phyloP scores from a whole-genome alignment of 2,797 vertebrate species.

The Tokudaia tokunoshimensis region DNA sequence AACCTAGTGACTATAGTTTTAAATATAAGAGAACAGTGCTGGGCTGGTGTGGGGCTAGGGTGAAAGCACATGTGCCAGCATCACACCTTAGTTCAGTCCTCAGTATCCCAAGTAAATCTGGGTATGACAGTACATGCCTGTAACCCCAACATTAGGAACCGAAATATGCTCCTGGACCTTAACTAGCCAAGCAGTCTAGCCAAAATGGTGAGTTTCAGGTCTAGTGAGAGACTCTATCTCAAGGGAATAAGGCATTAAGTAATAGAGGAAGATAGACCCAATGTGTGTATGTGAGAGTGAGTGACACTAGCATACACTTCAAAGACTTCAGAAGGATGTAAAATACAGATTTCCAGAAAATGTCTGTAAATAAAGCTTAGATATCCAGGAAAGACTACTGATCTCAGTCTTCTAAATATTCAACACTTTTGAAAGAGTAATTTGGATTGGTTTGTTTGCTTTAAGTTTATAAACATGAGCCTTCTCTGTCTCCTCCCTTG shows the following conservation, averaged over 20 bases:
- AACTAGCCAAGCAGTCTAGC: neutral
- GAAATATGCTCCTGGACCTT: neutral
- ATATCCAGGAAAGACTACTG: neutral
- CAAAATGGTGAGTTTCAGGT: neutral
- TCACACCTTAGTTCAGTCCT: neutral
- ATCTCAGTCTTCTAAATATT: neutral
- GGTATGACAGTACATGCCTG: neutral
- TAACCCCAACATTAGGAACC: neutral
- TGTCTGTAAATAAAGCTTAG: neutral
- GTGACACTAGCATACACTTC: neutral
- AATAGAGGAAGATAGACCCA: neutral
- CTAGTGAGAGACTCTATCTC: neutral
- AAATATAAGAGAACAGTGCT: neutral
- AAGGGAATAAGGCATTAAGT: neutral
- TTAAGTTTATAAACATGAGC: neutral
- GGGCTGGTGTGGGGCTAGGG: no score
- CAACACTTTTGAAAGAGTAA: neutral
- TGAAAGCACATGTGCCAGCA: neutral
- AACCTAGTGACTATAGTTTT: neutral
- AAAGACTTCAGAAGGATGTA: neutral
- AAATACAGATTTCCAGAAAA: slow-evolving; percentile 7
- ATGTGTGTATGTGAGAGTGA: no score
- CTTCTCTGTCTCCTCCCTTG: neutral
- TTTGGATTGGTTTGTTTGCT: slow-evolving; percentile 44
- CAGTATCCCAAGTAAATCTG: neutral